These are phyloP conservation scores for Melanostoma scalare DNA, from an alignment of 2,888 invertebrate genomes.

Conservation along the genomic window DNA sequence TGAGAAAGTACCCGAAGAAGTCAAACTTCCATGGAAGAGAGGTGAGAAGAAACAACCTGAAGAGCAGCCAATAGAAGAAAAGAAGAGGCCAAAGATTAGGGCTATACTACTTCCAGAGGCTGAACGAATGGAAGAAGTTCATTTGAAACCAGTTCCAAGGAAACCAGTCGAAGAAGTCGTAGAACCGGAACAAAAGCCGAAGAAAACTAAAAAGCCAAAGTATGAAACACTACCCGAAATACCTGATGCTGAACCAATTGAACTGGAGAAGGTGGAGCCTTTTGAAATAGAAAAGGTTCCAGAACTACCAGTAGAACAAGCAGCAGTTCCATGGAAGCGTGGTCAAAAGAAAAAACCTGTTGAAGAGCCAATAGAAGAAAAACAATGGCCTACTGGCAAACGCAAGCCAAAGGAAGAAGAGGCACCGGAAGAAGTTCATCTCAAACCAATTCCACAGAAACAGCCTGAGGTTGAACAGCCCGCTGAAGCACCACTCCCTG, in stretches of 20 bases:
- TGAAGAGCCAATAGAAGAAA: slow-evolving; percentile 79
- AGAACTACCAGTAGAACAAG: slow-evolving; percentile 76
- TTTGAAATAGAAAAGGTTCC: slow-evolving; percentile 78
- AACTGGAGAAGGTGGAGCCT: slow-evolving; percentile 79
- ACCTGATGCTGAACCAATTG: slow-evolving; percentile 77
- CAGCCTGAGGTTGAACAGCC: slow-evolving; percentile 77
- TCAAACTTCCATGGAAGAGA: slow-evolving; percentile 75
- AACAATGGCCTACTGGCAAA: slow-evolving; percentile 81
- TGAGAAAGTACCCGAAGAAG: slow-evolving; percentile 73
- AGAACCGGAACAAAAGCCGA: slow-evolving; percentile 78
- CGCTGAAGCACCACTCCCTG: slow-evolving; percentile 77
- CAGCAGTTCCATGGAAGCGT: slow-evolving; percentile 80
- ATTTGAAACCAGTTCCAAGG: slow-evolving; percentile 82
- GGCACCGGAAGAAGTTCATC: slow-evolving; percentile 81
- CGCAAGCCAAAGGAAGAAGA: slow-evolving; percentile 82
- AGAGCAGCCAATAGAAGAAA: slow-evolving; percentile 78
- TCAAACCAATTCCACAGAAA: slow-evolving; percentile 80
- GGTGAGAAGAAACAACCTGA: slow-evolving; percentile 78
- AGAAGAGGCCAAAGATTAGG: slow-evolving; percentile 77
- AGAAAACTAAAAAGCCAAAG: slow-evolving; percentile 78
- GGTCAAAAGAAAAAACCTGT: slow-evolving; percentile 81
- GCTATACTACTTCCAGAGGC: slow-evolving; percentile 80
- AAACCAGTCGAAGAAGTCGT: slow-evolving; percentile 77
- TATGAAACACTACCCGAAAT: slow-evolving; percentile 79
- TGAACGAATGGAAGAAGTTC: slow-evolving; percentile 82